Evolutionary conservation across 2,113 vertebrate genomes (phyloP).

Genomic region (Agelaius tricolor): DNA sequence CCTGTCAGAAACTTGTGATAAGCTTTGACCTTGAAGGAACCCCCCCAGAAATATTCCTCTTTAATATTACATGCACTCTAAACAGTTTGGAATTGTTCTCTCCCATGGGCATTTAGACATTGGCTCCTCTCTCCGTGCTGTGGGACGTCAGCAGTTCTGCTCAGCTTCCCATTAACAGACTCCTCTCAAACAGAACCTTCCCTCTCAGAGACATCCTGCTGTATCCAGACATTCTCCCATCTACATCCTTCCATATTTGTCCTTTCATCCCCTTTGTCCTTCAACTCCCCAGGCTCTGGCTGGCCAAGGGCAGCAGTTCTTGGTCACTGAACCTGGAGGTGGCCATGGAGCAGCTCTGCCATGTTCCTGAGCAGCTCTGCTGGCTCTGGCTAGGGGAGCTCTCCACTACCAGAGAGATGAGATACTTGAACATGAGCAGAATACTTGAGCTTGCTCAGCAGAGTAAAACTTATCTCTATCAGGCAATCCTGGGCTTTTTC

Average conservation of each 20-base stretch:
- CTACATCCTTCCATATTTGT: not conserved
- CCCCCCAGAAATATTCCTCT: not conserved
- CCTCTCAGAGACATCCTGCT: not conserved
- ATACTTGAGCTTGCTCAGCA: not conserved
- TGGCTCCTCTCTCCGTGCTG: not conserved
- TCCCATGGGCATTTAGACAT: slow-evolving; percentile 16
- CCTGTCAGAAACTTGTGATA: not conserved
- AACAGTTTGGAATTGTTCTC: slow-evolving; percentile 20
- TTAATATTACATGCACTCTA: not conserved
- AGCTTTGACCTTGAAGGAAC: slow-evolving; percentile 21
- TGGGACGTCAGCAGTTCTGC: not conserved
- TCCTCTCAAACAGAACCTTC: not conserved
- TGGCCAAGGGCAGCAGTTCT: not conserved
- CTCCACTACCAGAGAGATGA: not conserved
- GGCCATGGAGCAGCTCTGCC: not conserved
- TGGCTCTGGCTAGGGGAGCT: not conserved
- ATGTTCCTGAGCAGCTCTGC: not conserved
- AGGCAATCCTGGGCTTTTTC: not conserved
- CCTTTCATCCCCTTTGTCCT: not conserved
- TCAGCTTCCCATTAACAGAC: not conserved
- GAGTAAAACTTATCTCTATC: not conserved
- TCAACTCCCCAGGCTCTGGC: not conserved
- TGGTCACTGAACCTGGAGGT: not conserved
- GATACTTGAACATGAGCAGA: not conserved
- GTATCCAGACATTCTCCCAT: not conserved